Conservation (phyloP, 2,888 invertebrate genomes). For the Plebejus melissa region DNA sequence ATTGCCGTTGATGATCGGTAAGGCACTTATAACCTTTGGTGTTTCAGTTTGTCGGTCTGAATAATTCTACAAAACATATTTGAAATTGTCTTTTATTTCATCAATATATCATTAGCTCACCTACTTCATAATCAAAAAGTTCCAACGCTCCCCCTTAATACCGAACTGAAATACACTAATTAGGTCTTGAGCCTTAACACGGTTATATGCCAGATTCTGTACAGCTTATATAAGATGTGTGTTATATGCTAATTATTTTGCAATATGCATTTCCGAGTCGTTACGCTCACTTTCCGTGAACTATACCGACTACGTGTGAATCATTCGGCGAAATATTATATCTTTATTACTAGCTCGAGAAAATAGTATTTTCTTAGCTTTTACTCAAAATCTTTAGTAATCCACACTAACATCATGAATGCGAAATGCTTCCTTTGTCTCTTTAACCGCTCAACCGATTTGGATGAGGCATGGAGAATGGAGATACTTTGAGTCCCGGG, state of each 20-base stretch:
- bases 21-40: background rate
- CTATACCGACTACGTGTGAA: conserved; percentile 27
- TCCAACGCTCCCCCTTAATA: background rate
- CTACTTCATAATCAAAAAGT: background rate
- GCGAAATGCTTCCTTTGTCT: too few species aligned
- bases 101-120: background rate
- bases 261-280: conserved; percentile 39
- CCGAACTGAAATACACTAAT: background rate
- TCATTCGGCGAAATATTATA: conserved; percentile 15
- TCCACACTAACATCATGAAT: too few species aligned
- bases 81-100: background rate
- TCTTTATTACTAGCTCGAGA: background rate
- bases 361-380: background rate
- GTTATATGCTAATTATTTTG: conserved; percentile 52
- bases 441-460: too few species aligned
- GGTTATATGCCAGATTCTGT: conserved; percentile 16
- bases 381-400: too few species aligned
- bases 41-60: background rate
- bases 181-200: conserved; percentile 23
- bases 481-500: too few species aligned
- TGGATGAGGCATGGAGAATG: too few species aligned
- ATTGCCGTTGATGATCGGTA: background rate
- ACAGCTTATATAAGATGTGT: conserved; percentile 27
- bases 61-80: background rate
- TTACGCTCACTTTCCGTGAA: conserved; percentile 38